Percentiles rank a stretch among this genome's conserved stretches.
phyloP scores from a whole-genome alignment of 2,797 vertebrate species.

The Semaprochilodus insignis region DNA sequence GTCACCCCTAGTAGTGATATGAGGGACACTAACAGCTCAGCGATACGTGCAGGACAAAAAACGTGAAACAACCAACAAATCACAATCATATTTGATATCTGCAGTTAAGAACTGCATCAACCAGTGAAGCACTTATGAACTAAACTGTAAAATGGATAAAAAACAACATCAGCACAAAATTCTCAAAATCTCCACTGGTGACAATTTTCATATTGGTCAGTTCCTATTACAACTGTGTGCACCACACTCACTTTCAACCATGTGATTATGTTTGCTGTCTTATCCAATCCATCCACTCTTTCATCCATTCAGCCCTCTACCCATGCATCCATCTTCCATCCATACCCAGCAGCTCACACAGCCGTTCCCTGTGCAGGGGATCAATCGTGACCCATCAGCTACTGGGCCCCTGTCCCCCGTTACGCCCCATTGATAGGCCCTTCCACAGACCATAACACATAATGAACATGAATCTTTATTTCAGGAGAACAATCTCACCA shows the following conservation, averaged over 20 bases:
- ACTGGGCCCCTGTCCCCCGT: neutral
- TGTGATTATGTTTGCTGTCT: neutral
- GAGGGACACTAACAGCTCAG: too few species aligned
- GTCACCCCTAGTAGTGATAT: too few species aligned
- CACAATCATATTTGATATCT: neutral
- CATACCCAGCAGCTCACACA: conserved; percentile 6
- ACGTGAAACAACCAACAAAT: neutral
- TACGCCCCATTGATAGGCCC: conserved; percentile 23
- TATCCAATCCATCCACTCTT: neutral
- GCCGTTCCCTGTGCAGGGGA: conserved; percentile 9
- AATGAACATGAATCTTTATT: conserved; percentile 81
- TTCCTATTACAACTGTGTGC: too few species aligned
- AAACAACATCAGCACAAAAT: too few species aligned
- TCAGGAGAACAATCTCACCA: conserved; percentile 78
- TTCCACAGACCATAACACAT: conserved; percentile 52
- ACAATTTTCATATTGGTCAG: neutral
- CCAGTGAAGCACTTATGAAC: too few species aligned
- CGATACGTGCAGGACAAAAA: neutral
- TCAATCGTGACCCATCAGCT: conserved; percentile 30
- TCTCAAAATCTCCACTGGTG: neutral
- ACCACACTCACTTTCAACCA: too few species aligned
- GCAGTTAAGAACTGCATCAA: too few species aligned
- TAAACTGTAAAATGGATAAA: too few species aligned
- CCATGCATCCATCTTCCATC: conserved; percentile 30
- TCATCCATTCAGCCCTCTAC: neutral